Base-by-base conservation (phyloP, 2,797 vertebrate genomes). In the Dromococcyx pavoninus region DNA sequence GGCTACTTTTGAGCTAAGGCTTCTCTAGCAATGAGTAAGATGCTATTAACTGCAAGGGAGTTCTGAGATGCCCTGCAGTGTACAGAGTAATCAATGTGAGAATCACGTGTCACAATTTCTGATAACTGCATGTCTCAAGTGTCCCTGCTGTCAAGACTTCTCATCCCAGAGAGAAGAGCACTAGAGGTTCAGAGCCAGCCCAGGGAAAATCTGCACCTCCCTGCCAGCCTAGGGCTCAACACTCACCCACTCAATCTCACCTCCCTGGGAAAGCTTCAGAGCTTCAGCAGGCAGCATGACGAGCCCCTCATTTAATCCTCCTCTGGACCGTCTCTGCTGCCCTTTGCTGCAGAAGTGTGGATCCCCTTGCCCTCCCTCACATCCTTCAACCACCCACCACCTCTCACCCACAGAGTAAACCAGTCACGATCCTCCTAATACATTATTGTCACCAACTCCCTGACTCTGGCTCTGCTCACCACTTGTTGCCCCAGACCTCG, bases 221-320 rank as follows among this genome's bases (percentile, higher is more conserved):
- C 73, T 76, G 79, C 73, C 53, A 56, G 83, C 76, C 66, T 30
- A 12, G 66, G 51, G 79, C 86, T 94, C 51, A 75, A n/a, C 43
- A 85, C 60, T 79, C 76, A 72, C 88, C 73, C 93, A 88, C 90
- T 90, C 92, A 75, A 65, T 90, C 74, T 92, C 93, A 88, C 76
- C 79, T 81, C 73, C 62, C 51, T 28, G 41, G 58, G 72, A 94
- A 90, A 89, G 53, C 78, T 87, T 82, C 61, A 79, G 64, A 89
- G 57, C 41, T 64, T 86, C 67, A 41, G 11, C 62, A 57, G 72
- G 58, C 54, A 86, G 57, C 46, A 74, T 41, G 50, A 65, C 94
- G 14, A 93, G 24, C 15, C 16, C 53, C 44, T 33, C 54, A 14
- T 11, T 46, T 70, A 51, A 1, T 14, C 41, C 19, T 84, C 61